Percentiles rank a stretch among this genome's conserved stretches.
Conservation (phyloP, 2,113 vertebrate genomes). For the Ochotona curzoniae region DNA sequence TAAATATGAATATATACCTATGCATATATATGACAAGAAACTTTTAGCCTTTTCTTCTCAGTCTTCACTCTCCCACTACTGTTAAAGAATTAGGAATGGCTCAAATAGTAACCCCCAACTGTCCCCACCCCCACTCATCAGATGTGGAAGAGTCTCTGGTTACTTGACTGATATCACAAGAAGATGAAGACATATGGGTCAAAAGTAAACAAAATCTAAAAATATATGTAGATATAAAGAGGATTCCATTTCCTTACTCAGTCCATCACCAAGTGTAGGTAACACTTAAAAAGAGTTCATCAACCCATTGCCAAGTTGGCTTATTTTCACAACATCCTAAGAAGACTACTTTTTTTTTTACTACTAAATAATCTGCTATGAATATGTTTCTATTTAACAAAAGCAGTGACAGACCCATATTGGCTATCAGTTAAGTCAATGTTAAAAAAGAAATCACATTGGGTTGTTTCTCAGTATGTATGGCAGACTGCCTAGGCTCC, state of each 20-base stretch:
- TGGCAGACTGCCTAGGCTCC: no score
- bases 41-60: conserved; percentile 63
- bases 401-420: neutral
- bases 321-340: neutral
- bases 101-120: conserved; percentile 37
- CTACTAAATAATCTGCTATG: neutral
- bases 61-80: conserved; percentile 54
- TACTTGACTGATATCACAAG: neutral
- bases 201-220: conserved; percentile 51
- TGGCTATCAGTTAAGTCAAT: neutral
- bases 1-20: no score
- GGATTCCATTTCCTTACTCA: neutral
- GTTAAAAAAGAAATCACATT: neutral
- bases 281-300: neutral
- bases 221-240: conserved; percentile 2
- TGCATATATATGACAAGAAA: conserved; percentile 39
- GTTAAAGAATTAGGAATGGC: conserved; percentile 29
- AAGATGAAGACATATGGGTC: conserved; percentile 21
- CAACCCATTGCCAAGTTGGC: neutral
- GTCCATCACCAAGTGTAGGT: neutral
- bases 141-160: conserved; percentile 41
- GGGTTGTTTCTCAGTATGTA: no score
- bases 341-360: neutral
- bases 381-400: neutral
- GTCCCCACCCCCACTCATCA: conserved; percentile 39